These are phyloP conservation scores for Cephus pygmeus DNA, from an alignment of 2,888 invertebrate species.

Conservation along the genomic window DNA sequence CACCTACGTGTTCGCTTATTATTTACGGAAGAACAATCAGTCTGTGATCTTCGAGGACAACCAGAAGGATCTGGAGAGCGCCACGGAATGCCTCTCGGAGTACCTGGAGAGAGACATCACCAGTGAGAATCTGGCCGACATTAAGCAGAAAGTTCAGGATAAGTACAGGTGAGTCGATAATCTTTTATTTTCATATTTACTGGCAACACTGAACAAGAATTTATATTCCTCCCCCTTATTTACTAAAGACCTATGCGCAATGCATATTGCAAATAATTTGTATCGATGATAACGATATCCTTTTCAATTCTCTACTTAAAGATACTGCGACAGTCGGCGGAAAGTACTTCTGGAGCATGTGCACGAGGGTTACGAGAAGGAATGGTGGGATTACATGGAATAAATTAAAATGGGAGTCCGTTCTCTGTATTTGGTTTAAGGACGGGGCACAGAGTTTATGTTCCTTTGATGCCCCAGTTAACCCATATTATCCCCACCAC, in stretches of 20 bases:
- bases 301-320: conserved; percentile 62
- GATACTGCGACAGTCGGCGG: conserved; percentile 98
- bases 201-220: background rate
- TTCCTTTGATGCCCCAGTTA: background rate
- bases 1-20: conserved; percentile 99
- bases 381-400: conserved; percentile 97
- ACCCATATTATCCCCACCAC: background rate
- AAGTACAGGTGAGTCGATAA: conserved; percentile 82
- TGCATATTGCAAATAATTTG: background rate
- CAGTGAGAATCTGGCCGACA: conserved; percentile 94
- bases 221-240: conserved; percentile 1
- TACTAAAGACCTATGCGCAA: conserved; percentile 3
- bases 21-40: conserved; percentile 97
- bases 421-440: conserved; percentile 7
- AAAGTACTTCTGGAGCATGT: conserved; percentile 97
- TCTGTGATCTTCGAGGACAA: conserved; percentile 99
- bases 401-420: conserved; percentile 63
- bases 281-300: background rate
- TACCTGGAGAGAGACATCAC: conserved; percentile 98
- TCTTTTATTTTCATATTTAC: background rate
- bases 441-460: background rate
- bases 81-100: conserved; percentile 96
- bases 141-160: conserved; percentile 99
- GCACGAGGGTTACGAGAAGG: conserved; percentile 98
- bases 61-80: conserved; percentile 97